These are phyloP conservation scores for Chromobotia macracanthus DNA, from an alignment of 2,797 vertebrate genomes.

Conservation along the genomic window DNA sequence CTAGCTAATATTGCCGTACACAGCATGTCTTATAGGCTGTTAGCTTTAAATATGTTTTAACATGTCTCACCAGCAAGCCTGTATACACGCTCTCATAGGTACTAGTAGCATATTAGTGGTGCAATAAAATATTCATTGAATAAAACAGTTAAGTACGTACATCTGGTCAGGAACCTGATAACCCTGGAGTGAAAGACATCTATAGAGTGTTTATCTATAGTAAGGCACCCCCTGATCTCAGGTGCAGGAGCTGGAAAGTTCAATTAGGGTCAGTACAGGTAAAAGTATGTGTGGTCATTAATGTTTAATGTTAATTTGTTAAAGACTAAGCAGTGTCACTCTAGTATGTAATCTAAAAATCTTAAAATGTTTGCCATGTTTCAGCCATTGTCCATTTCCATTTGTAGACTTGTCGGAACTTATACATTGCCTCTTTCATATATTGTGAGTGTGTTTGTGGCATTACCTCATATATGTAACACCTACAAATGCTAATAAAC, in stretches of 20 bases:
- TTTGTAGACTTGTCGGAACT: no score
- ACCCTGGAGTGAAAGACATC: constrained; percentile 80
- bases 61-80: constrained; percentile 28
- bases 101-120: constrained; percentile 2
- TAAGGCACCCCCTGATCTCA: constrained; percentile 79
- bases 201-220: constrained; percentile 82
- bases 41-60: constrained; percentile 10
- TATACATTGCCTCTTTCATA: no score
- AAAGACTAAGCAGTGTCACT: background rate
- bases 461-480: background rate
- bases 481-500: background rate
- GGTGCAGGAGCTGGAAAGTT: constrained; percentile 60
- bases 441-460: background rate
- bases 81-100: constrained; percentile 15
- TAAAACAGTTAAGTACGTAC: constrained; percentile 1
- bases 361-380: background rate
- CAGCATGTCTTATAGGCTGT: background rate
- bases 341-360: background rate
- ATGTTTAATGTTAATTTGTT: no score
- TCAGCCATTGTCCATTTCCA: background rate
- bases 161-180: constrained; percentile 36
- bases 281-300: no score
- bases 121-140: background rate
- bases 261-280: background rate
- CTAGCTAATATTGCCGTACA: constrained; percentile 20